Conservation (phyloP, 2,113 vertebrate genomes). For the Hyla sarda region DNA sequence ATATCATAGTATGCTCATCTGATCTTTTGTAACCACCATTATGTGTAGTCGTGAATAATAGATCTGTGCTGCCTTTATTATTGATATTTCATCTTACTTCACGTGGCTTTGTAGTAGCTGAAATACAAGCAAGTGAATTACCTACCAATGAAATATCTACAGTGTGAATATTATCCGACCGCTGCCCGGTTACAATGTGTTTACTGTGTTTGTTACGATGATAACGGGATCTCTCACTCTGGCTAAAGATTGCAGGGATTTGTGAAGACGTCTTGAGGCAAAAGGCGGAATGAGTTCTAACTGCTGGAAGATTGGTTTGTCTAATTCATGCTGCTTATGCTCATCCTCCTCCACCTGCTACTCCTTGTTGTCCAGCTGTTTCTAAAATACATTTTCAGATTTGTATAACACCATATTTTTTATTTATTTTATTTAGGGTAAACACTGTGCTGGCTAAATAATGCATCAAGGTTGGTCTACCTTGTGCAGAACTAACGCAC, state of each 20-base stretch:
- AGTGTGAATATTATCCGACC: neutral
- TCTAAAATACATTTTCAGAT: conserved; percentile 25
- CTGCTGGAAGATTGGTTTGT: conserved; percentile 48
- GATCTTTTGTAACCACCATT: neutral
- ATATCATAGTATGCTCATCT: neutral
- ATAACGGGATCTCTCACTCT: conserved; percentile 19
- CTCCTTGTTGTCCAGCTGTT: conserved; percentile 51
- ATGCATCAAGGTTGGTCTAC: neutral
- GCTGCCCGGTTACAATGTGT: too few relatives aligned
- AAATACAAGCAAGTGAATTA: neutral
- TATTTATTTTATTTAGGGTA: conserved; percentile 9
- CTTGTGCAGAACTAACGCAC: neutral
- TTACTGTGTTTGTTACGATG: neutral
- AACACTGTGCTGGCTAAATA: neutral
- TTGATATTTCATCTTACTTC: neutral
- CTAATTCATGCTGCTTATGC: conserved; percentile 38
- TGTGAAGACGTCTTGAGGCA: conserved; percentile 49
- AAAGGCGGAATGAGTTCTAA: conserved; percentile 42
- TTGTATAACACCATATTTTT: conserved; percentile 12
- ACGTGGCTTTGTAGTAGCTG: neutral
- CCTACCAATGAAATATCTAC: neutral
- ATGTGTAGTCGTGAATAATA: neutral
- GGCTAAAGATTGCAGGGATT: conserved; percentile 37
- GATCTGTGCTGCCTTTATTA: neutral
- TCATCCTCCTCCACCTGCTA: conserved; percentile 51